phyloP scores from a whole-genome alignment of 2,888 invertebrate species.

The Cybosia mesomella region DNA sequence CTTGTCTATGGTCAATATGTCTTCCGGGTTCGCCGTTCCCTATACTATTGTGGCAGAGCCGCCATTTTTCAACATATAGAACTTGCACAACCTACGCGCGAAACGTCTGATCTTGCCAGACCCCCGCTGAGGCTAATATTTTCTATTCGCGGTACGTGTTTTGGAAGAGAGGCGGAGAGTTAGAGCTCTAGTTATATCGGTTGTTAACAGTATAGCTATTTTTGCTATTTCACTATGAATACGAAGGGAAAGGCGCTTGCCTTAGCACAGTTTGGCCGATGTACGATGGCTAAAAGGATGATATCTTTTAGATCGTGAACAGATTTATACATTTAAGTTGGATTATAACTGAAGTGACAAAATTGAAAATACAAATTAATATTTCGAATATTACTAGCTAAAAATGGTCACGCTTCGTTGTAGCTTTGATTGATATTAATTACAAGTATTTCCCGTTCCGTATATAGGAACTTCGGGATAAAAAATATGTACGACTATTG shows the following conservation, averaged over 20 bases:
- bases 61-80: constrained; percentile 83
- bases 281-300: constrained; percentile 56
- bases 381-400: background rate
- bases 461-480: background rate
- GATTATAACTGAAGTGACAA: constrained; percentile 21
- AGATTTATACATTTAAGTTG: constrained; percentile 48
- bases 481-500: background rate
- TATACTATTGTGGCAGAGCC: constrained; percentile 79
- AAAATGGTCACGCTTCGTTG: background rate
- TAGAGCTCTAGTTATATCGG: constrained; percentile 63
- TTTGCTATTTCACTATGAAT: constrained; percentile 87
- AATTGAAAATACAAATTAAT: background rate
- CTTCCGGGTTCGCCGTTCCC: constrained; percentile 83
- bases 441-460: background rate
- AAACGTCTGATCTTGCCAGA: constrained; percentile 60
- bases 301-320: constrained; percentile 55
- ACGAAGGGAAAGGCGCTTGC: constrained; percentile 86
- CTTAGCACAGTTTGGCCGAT: constrained; percentile 82
- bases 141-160: constrained; percentile 30
- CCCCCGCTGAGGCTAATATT: constrained; percentile 46
- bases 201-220: constrained; percentile 79
- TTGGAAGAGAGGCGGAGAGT: constrained; percentile 36
- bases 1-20: constrained; percentile 78
- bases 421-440: background rate
- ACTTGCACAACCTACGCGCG: constrained; percentile 79